Base-by-base conservation (phyloP, 2,797 vertebrate genomes). In the Malurus splendens region DNA sequence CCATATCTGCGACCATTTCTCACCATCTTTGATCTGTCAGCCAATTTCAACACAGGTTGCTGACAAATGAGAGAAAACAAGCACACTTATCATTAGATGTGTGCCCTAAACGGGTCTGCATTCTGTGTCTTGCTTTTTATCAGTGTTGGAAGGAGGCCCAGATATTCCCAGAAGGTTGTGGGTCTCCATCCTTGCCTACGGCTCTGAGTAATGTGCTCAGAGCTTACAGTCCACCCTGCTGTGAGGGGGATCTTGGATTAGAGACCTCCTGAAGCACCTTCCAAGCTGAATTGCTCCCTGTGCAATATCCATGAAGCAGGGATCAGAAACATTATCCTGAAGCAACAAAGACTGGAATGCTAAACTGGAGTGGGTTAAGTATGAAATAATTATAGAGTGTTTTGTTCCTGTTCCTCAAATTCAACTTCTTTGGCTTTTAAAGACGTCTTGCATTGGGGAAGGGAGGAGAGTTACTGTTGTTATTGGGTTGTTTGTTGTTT, bases 41-140 rank as follows among this genome's bases (percentile, higher is more conserved):
- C 3, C 45, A 11, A 10, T 56, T 90, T 78, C 47, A 66, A 33
- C 30, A 52, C 20, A 57, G 25, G 3, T 28, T 67, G 25, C n/a
- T n/a, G 48, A 20, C 2, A 51, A 60, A 65, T 27, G 42, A 86
- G 50, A 64, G 48, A 25, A 74, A 77, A 24, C 12, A 33, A 45
- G 32, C n/a, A 25, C 20, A 24, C 27, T 59, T 32, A 4, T 19
- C 24, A 32, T 62, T 48, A 48, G 16, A 11, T 55, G 15, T 66
- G 10, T 57, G 20, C 50, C 30, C 28, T 60, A 28, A 12, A 8
- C 0, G 0, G 5, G 2, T n/a, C 25, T 76, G 48, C 27, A 7
- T 5, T 68, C 30, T 22, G 0, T 9, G 5, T 67, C 64, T 61
- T 72, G 5, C 9, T 47, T 72, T 78, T 65, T 41, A 20, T 55